Conservation (phyloP, 1,140 invertebrate genomes). For the Protaetia brevitarsis region DNA sequence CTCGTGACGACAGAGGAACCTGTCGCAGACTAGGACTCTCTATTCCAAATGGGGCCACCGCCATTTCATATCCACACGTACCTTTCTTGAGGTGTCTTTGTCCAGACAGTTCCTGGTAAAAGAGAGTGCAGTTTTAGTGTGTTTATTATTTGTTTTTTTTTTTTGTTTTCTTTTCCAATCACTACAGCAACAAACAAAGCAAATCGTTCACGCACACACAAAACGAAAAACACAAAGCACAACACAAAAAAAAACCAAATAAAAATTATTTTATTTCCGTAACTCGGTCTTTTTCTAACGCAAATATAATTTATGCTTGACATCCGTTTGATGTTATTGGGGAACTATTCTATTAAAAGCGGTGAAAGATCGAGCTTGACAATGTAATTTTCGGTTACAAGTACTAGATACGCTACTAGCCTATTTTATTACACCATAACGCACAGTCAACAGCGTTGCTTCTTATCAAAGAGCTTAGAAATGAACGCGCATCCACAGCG, state of each 20-base stretch:
- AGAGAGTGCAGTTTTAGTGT: constrained; percentile 10
- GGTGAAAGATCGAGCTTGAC: background rate
- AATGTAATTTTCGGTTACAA: background rate
- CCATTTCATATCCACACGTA: constrained; percentile 5
- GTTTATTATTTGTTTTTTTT: too few relatives aligned
- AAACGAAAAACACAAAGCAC: constrained; percentile 4
- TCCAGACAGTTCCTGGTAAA: constrained; percentile 8
- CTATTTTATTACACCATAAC: background rate
- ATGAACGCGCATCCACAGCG: background rate
- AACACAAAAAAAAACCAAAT: background rate
- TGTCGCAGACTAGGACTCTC: background rate
- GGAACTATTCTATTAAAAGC: background rate
- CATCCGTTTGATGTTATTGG: too few relatives aligned
- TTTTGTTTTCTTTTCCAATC: background rate
- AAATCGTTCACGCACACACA: background rate
- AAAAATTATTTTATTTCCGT: background rate
- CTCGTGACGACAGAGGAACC: too few relatives aligned
- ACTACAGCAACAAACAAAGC: background rate
- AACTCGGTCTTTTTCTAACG: too few relatives aligned
- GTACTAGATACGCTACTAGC: background rate
- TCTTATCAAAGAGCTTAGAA: background rate
- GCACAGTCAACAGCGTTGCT: background rate
- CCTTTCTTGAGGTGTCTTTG: constrained; percentile 10
- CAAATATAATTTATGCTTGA: too few relatives aligned
- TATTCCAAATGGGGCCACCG: background rate